Evolutionary conservation across 2,888 invertebrate genomes (phyloP).

Genomic region (Germaria angustata): DNA sequence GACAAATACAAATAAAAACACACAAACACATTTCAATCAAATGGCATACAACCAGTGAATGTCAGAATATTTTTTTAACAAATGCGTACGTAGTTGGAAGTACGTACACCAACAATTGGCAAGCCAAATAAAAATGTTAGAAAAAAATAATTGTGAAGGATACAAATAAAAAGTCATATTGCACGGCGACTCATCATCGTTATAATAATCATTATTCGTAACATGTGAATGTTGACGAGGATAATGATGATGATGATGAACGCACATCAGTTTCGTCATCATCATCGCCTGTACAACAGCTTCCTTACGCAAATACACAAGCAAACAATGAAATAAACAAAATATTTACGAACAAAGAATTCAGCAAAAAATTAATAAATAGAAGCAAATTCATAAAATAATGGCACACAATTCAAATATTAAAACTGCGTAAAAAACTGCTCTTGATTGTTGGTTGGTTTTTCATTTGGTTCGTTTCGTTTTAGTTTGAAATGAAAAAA

Average conservation of each 20-base stretch:
- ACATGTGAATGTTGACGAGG: conserved; percentile 21
- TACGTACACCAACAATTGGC: conserved; percentile 52
- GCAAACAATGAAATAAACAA: conserved; percentile 41
- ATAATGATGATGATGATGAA: conserved; percentile 12
- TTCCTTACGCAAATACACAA: conserved; percentile 26
- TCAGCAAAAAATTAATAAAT: conserved; percentile 1
- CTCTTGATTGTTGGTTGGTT: conserved; percentile 48
- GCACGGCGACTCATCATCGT: conserved; percentile 53
- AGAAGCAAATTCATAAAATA: conserved; percentile 61
- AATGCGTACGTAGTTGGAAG: not conserved
- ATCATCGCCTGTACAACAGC: conserved; percentile 11
- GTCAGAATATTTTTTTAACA: conserved; percentile 15
- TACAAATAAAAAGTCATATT: conserved; percentile 38
- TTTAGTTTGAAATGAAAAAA: conserved; percentile 40
- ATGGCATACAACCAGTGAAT: conserved; percentile 2
- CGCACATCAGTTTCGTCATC: conserved; percentile 21
- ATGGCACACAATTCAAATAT: conserved; percentile 69
- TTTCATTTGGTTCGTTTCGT: conserved; percentile 38
- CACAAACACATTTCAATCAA: not conserved
- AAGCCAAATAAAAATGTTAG: conserved; percentile 34
- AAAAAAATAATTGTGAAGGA: conserved; percentile 25
- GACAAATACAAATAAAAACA: not conserved
- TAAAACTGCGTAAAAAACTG: conserved; percentile 67
- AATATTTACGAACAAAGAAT: conserved; percentile 30
- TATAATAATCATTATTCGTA: conserved; percentile 18